Percentiles rank a stretch among this genome's conserved stretches.
Evolutionary conservation across 2,888 invertebrate species (phyloP).

Genomic region (Drosophila histrio): DNA sequence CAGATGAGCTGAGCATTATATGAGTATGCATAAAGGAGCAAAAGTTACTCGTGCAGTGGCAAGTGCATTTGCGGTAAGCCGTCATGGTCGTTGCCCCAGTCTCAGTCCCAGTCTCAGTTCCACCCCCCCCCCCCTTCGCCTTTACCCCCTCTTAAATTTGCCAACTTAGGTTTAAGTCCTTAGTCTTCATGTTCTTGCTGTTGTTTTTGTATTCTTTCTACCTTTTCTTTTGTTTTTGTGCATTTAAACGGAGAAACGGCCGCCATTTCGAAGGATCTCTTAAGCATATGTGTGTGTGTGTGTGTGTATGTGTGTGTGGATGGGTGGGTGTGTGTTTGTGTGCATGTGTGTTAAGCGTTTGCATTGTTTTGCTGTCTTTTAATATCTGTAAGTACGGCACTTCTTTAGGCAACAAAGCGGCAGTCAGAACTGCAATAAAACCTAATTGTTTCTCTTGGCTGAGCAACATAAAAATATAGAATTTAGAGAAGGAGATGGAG

Average conservation of each 20-base stretch:
- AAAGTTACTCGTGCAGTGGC: slow-evolving; percentile 68
- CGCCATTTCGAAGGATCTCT: slow-evolving; percentile 54
- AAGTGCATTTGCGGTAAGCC: slow-evolving; percentile 75
- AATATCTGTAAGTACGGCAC: slow-evolving; percentile 72
- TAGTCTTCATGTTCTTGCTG: slow-evolving; percentile 10
- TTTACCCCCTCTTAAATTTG: background rate
- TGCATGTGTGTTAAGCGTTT: slow-evolving; percentile 62
- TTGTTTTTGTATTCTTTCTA: slow-evolving; percentile 14
- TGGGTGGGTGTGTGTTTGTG: slow-evolving; percentile 23
- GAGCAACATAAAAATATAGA: slow-evolving; percentile 5
- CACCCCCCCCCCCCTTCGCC: background rate
- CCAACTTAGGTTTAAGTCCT: slow-evolving; percentile 21
- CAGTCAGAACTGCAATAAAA: slow-evolving; percentile 46
- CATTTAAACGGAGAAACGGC: slow-evolving; percentile 41
- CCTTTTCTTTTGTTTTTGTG: slow-evolving; percentile 49
- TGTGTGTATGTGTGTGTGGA: background rate
- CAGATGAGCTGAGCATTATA: slow-evolving; percentile 66
- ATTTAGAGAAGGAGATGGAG: slow-evolving; percentile 3
- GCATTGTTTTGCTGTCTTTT: slow-evolving; percentile 67
- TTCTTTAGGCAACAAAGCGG: slow-evolving; percentile 47
- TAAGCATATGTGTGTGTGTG: slow-evolving; percentile 49
- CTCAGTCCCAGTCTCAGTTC: slow-evolving; percentile 2
- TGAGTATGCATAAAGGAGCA: slow-evolving; percentile 53
- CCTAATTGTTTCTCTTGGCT: slow-evolving; percentile 59
- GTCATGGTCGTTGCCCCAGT: slow-evolving; percentile 58